A percentile compares a stretch with the other conserved stretches of the same genome.
These are phyloP conservation scores for Penaeus chinensis DNA, from an alignment of 1,140 invertebrate species.

Conservation along the genomic window DNA sequence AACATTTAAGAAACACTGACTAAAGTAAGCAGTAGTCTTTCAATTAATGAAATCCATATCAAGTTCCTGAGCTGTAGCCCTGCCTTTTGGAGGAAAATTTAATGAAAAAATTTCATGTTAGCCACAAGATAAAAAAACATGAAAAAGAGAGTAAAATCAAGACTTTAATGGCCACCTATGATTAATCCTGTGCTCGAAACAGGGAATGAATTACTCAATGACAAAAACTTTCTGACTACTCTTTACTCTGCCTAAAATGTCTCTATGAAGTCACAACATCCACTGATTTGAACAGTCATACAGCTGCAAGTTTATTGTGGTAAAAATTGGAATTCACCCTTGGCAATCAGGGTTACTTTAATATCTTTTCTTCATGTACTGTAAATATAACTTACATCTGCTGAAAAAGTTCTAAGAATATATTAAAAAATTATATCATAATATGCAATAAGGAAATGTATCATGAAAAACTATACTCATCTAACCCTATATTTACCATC, in stretches of 20 bases:
- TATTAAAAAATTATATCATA: too few species aligned
- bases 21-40: background rate
- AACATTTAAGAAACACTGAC: background rate
- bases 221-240: background rate
- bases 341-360: constrained; percentile 2
- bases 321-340: background rate
- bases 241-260: background rate
- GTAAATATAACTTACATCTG: too few species aligned
- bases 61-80: background rate
- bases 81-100: background rate
- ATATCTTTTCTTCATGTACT: too few species aligned
- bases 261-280: constrained; percentile 13
- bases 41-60: too few species aligned
- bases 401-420: too few species aligned
- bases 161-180: background rate
- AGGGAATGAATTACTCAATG: background rate
- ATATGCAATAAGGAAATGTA: too few species aligned
- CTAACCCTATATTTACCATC: too few species aligned
- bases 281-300: constrained; percentile 26
- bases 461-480: too few species aligned
- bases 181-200: background rate
- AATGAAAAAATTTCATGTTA: background rate
- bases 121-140: background rate
- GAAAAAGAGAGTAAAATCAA: too few species aligned
- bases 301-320: constrained; percentile 23